Evolutionary conservation across 2,113 vertebrate genomes (phyloP).

Genomic region (Lycocorax pyrrhopterus): DNA sequence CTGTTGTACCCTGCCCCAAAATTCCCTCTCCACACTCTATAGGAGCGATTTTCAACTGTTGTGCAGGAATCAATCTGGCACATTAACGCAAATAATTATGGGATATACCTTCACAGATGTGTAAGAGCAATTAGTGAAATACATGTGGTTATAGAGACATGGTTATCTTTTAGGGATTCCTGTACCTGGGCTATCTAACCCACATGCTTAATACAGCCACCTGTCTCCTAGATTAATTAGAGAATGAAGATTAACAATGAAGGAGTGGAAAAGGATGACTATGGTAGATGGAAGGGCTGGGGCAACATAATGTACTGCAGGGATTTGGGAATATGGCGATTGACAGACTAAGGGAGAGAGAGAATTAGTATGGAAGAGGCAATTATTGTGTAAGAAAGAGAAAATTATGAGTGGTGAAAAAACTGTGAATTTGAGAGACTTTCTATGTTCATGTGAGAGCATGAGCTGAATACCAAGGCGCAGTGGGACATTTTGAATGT

Average conservation of each 20-base stretch:
- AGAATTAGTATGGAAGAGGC: neutral
- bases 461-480: neutral
- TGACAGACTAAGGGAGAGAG: neutral
- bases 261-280: neutral
- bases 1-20: neutral
- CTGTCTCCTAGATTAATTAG: neutral
- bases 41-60: neutral
- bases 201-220: neutral
- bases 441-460: neutral
- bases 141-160: neutral
- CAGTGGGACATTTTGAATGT: neutral
- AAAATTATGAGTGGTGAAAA: neutral
- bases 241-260: neutral
- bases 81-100: neutral
- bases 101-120: neutral
- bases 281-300: neutral
- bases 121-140: neutral
- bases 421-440: neutral
- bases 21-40: neutral
- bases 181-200: neutral
- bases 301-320: neutral
- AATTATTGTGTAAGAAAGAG: neutral
- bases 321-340: neutral
- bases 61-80: neutral
- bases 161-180: neutral